These are phyloP conservation scores for Cheilosia soror DNA, from an alignment of 2,888 invertebrate species.

Conservation along the genomic window DNA sequence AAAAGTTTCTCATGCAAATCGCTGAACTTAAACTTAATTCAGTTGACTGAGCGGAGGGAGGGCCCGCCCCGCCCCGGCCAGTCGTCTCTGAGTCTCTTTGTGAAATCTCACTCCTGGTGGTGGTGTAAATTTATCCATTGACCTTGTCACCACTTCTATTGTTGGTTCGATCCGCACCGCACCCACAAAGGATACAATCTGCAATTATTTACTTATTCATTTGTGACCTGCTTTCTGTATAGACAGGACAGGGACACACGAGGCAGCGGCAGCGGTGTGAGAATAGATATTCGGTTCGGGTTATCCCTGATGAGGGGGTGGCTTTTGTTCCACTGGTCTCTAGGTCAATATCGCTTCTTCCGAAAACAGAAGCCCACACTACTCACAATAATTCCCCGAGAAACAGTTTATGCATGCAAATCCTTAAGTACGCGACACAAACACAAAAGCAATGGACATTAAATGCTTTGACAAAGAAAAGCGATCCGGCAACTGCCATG, in stretches of 20 bases:
- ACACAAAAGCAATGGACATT: constrained; percentile 54
- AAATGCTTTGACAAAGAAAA: constrained; percentile 55
- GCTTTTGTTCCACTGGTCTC: constrained; percentile 36
- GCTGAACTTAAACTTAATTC: constrained; percentile 39
- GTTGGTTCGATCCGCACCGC: constrained; percentile 20
- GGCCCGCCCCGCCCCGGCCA: background rate
- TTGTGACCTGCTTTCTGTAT: constrained; percentile 46
- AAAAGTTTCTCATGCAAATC: constrained; percentile 57
- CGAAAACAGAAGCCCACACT: constrained; percentile 22
- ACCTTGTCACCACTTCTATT: constrained; percentile 62
- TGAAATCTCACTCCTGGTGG: constrained; percentile 7
- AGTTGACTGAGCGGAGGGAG: constrained; percentile 5
- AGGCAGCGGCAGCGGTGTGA: background rate
- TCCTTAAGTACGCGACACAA: constrained; percentile 60
- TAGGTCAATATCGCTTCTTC: constrained; percentile 51
- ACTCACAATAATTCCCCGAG: constrained; percentile 11
- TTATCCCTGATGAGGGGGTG: background rate
- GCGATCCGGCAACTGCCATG: constrained; percentile 1
- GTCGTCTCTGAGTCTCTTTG: background rate
- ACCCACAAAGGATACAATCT: constrained; percentile 58
- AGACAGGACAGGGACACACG: background rate
- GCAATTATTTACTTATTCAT: constrained; percentile 71
- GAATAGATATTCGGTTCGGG: background rate
- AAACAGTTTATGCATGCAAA: constrained; percentile 69
- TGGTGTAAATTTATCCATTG: constrained; percentile 42